phyloP scores from a whole-genome alignment of 2,113 vertebrate genomes.

The Petrocephalus microphthalmus region DNA sequence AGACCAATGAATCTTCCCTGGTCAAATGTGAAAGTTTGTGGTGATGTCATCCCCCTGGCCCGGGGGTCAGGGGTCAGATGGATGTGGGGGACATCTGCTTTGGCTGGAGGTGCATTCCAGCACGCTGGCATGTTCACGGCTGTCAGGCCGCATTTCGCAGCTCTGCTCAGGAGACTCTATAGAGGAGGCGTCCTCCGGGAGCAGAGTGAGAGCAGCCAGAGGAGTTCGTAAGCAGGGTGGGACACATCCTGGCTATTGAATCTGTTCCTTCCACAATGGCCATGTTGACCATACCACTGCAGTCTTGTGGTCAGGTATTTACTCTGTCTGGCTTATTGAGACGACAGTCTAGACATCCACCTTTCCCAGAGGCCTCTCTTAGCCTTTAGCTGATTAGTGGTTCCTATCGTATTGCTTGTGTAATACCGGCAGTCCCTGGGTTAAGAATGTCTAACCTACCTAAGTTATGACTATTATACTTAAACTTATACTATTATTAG shows the following conservation, averaged over 20 bases:
- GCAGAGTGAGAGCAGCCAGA: neutral
- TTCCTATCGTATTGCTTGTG: neutral
- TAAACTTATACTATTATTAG: too few relatives aligned
- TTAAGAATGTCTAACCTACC: neutral
- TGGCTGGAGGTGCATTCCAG: slow-evolving; percentile 55
- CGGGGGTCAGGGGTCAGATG: slow-evolving; percentile 31
- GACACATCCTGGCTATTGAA: neutral
- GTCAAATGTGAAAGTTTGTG: slow-evolving; percentile 10
- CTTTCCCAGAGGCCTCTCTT: neutral
- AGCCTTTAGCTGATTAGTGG: neutral
- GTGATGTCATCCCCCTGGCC: slow-evolving; percentile 18
- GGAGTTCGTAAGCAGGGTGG: neutral
- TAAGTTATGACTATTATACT: too few relatives aligned
- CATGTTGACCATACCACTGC: neutral
- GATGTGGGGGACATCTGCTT: slow-evolving; percentile 55
- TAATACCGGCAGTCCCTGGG: neutral
- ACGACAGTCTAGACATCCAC: neutral
- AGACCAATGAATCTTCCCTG: slow-evolving; percentile 11
- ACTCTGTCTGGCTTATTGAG: neutral
- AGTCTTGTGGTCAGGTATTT: slow-evolving; percentile 25
- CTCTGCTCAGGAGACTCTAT: neutral
- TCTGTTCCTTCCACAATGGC: neutral
- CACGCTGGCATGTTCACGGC: slow-evolving; percentile 58
- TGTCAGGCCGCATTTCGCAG: slow-evolving; percentile 55
- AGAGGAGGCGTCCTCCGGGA: neutral